Evolutionary conservation across 2,113 vertebrate genomes (phyloP).

Genomic region (Coturnix japonica): DNA sequence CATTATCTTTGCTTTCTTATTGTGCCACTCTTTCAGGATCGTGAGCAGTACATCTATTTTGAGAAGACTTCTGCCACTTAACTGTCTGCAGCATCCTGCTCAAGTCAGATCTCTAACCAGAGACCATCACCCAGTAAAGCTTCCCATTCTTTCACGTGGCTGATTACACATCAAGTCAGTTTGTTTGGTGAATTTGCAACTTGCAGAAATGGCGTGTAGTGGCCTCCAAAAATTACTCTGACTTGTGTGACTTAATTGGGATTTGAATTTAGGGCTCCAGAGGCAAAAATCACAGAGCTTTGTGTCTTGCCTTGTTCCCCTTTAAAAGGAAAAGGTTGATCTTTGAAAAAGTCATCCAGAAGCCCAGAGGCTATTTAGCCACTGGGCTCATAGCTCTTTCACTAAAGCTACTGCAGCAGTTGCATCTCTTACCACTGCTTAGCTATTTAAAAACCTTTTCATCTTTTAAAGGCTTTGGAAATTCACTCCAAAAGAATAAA

Average conservation of each 20-base stretch:
- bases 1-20: not conserved
- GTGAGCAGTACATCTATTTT: not conserved
- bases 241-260: not conserved
- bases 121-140: not conserved
- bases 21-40: not conserved
- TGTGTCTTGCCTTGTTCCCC: not conserved
- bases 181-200: not conserved
- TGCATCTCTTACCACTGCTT: not conserved
- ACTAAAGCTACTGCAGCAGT: not conserved
- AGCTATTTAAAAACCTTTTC: constrained; percentile 5
- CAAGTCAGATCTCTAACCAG: not conserved
- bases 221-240: constrained; percentile 14
- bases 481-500: constrained; percentile 14
- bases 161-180: not conserved
- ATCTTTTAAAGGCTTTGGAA: constrained; percentile 33
- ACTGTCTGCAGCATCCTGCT: not conserved
- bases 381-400: constrained; percentile 1
- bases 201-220: not conserved
- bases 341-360: constrained; percentile 15
- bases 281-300: not conserved
- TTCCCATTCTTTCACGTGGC: not conserved
- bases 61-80: not conserved
- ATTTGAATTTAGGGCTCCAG: constrained; percentile 2
- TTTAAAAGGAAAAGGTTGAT: constrained; percentile 2
- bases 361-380: constrained; percentile 22